Percentiles rank a stretch among this genome's conserved stretches.
phyloP scores from a whole-genome alignment of 2,888 invertebrate genomes.

The Meghimatium bilineatum region DNA sequence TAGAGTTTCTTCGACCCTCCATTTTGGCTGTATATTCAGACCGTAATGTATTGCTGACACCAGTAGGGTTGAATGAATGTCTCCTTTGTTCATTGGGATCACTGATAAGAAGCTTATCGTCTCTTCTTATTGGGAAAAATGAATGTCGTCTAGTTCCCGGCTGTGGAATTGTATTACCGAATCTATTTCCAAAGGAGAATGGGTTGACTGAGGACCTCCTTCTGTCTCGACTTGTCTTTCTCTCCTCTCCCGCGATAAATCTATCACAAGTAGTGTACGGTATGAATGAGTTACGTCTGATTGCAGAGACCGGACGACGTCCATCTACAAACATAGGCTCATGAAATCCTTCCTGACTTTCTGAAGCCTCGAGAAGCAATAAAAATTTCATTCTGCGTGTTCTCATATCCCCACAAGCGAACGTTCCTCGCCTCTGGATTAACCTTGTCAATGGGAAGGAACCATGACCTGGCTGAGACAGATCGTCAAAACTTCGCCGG shows the following conservation, averaged over 20 bases:
- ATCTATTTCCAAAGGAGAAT: constrained; percentile 22
- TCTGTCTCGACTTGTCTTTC: constrained; percentile 28
- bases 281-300: constrained; percentile 43
- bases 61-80: constrained; percentile 43
- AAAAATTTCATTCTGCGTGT: constrained; percentile 47
- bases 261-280: constrained; percentile 44
- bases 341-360: constrained; percentile 34
- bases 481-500: constrained; percentile 28
- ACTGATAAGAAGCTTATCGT: constrained; percentile 36
- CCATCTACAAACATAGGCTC: constrained; percentile 6
- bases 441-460: constrained; percentile 43
- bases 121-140: constrained; percentile 44
- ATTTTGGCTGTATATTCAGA: constrained; percentile 18
- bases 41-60: constrained; percentile 40
- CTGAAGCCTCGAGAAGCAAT: constrained; percentile 44
- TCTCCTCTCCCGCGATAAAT: constrained; percentile 39
- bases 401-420: constrained; percentile 48
- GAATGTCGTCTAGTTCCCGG: constrained; percentile 40
- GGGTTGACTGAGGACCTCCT: constrained; percentile 42
- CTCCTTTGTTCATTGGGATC: constrained; percentile 41
- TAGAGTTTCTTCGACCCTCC: constrained; percentile 18
- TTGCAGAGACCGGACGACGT: constrained; percentile 8
- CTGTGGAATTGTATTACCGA: constrained; percentile 16
- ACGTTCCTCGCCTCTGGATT: constrained; percentile 43
- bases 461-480: constrained; percentile 22